Percentiles rank a stretch among this genome's conserved stretches.
Conservation (phyloP, 2,797 vertebrate species). For the Emydoidea blandingii region DNA sequence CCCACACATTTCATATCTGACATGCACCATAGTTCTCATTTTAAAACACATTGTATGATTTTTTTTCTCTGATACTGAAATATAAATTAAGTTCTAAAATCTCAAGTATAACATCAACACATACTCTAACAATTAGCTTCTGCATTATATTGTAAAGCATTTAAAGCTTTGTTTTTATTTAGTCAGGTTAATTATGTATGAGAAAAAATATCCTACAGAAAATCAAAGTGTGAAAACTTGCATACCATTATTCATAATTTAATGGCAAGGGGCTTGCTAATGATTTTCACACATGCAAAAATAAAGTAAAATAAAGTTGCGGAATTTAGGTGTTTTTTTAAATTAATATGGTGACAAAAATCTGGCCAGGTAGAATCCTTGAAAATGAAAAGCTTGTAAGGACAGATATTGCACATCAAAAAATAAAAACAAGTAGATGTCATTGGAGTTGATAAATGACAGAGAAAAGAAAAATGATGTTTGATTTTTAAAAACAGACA, state of each 20-base stretch:
- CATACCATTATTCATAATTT: slow-evolving; percentile 71
- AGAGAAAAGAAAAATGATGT: not conserved
- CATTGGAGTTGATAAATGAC: slow-evolving; percentile 23
- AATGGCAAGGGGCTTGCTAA: slow-evolving; percentile 54
- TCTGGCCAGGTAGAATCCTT: not conserved
- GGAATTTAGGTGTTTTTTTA: slow-evolving; percentile 57
- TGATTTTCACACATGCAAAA: slow-evolving; percentile 62
- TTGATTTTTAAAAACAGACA: not conserved
- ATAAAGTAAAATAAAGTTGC: slow-evolving; percentile 56
- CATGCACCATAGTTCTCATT: slow-evolving; percentile 53
- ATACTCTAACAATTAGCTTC: slow-evolving; percentile 30
- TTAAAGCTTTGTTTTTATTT: slow-evolving; percentile 57
- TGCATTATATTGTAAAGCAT: slow-evolving; percentile 44
- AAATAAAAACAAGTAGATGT: not conserved
- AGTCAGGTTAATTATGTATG: slow-evolving; percentile 57
- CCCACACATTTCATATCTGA: slow-evolving; percentile 61
- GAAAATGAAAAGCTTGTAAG: not conserved
- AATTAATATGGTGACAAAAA: slow-evolving; percentile 65
- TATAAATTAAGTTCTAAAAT: slow-evolving; percentile 37
- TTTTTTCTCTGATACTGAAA: slow-evolving; percentile 30
- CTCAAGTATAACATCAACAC: slow-evolving; percentile 9
- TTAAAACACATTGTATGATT: not conserved
- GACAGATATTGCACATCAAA: not conserved
- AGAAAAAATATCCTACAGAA: slow-evolving; percentile 71
- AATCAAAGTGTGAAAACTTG: slow-evolving; percentile 72